Conservation (phyloP, 2,888 invertebrate species). For the Ormyrus labotus region DNA sequence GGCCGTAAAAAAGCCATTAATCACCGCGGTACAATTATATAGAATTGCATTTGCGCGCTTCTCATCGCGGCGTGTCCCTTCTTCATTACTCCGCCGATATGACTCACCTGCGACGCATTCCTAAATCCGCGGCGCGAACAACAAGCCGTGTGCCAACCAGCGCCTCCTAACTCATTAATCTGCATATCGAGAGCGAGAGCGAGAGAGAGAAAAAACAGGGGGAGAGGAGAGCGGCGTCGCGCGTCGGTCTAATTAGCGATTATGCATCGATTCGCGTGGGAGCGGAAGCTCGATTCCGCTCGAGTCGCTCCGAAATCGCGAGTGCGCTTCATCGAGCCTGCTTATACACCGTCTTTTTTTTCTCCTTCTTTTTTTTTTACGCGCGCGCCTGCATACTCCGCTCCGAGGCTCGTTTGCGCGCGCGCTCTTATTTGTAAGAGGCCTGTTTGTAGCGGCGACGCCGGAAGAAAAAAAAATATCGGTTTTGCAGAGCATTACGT, state of each 20-base stretch:
- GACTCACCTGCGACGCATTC: no score
- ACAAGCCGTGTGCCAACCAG: no score
- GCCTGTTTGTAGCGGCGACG: background rate
- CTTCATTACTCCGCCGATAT: no score
- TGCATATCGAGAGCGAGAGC: no score
- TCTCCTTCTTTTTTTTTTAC: background rate
- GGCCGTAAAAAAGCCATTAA: no score
- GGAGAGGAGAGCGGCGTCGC: background rate
- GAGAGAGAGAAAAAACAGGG: no score
- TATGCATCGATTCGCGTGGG: conserved; percentile 56
- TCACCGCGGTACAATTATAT: no score
- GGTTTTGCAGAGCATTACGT: background rate
- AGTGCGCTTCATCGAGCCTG: conserved; percentile 13
- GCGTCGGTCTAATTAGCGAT: conserved; percentile 56
- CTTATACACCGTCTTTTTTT: background rate
- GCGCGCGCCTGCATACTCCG: background rate
- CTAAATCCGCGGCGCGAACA: no score
- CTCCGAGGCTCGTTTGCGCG: background rate
- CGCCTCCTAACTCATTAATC: no score
- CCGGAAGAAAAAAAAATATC: conserved; percentile 5
- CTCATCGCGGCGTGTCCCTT: no score
- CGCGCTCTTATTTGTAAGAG: background rate
- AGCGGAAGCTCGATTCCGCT: conserved; percentile 53
- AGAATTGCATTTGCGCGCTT: no score
- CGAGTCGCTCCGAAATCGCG: conserved; percentile 42